Conservation (phyloP, 37 sponge, comb jelly and placozoan species). For the Theonella swinhoei region DNA sequence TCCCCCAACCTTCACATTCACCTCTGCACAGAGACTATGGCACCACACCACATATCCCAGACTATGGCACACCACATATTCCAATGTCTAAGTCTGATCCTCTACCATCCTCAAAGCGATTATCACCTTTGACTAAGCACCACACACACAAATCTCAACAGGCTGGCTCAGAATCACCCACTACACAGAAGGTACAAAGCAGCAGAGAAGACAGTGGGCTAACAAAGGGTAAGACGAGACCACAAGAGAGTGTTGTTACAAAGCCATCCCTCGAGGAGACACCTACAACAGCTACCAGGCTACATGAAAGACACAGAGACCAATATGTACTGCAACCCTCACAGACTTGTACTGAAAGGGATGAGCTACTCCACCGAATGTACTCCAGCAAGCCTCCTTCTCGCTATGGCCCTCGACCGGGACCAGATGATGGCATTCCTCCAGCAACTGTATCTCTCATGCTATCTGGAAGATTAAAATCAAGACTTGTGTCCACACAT, state of each 20-base stretch:
- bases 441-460: constrained; percentile 16
- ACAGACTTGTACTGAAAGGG: background rate
- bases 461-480: background rate
- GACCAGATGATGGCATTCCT: background rate
- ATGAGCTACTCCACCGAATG: background rate
- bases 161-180: background rate
- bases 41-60: no score
- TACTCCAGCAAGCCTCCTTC: constrained; percentile 25
- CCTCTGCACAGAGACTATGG: background rate
- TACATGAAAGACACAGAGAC: background rate
- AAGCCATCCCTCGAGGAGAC: background rate
- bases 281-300: background rate
- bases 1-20: background rate
- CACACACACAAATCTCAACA: background rate
- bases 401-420: background rate
- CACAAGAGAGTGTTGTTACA: no score
- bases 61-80: background rate
- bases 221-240: background rate
- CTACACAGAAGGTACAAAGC: background rate
- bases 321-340: background rate
- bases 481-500: background rate
- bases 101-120: background rate
- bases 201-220: background rate
- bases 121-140: background rate
- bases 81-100: background rate